Conservation (phyloP, 2,888 invertebrate genomes). For the Ennomos erosarius region DNA sequence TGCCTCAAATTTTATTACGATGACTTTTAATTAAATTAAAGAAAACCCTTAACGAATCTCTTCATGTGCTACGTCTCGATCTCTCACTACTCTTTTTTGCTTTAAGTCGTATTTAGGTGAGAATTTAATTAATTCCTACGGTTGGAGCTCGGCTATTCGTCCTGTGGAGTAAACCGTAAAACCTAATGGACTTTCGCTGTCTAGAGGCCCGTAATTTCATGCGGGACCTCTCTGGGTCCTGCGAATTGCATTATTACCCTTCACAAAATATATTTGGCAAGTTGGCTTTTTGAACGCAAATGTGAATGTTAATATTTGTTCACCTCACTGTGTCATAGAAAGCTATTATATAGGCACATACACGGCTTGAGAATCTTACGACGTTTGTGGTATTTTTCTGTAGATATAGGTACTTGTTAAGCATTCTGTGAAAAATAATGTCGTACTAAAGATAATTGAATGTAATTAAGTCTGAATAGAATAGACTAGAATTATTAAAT, state of each 20-base stretch:
- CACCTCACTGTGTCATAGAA: too few relatives aligned
- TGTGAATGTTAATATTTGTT: slow-evolving; percentile 2
- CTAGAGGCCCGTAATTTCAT: slow-evolving; percentile 73
- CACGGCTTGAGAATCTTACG: too few relatives aligned
- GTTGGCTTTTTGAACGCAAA: slow-evolving; percentile 30
- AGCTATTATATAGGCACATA: too few relatives aligned
- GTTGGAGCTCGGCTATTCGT: slow-evolving; percentile 71
- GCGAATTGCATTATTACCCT: slow-evolving; percentile 65
- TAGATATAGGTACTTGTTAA: slow-evolving; percentile 4
- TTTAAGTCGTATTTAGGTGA: slow-evolving; percentile 64
- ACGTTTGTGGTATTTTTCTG: too few relatives aligned
- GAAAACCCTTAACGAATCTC: slow-evolving; percentile 28
- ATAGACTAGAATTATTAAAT: slow-evolving; percentile 24
- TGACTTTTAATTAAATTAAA: slow-evolving; percentile 25
- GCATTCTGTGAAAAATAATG: not conserved
- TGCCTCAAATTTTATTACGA: slow-evolving; percentile 11
- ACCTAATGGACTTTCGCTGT: slow-evolving; percentile 83
- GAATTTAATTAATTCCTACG: slow-evolving; percentile 81
- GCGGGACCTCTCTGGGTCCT: slow-evolving; percentile 62
- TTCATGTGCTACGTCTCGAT: slow-evolving; percentile 39
- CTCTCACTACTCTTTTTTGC: slow-evolving; percentile 53
- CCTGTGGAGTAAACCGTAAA: slow-evolving; percentile 76
- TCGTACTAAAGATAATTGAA: not conserved
- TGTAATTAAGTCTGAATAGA: slow-evolving; percentile 20
- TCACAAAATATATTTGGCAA: slow-evolving; percentile 54